Evolutionary conservation across 1,140 invertebrate genomes (phyloP), one percentile per base, ranked within the genome.

Genomic region (Drosophila azteca): DNA sequence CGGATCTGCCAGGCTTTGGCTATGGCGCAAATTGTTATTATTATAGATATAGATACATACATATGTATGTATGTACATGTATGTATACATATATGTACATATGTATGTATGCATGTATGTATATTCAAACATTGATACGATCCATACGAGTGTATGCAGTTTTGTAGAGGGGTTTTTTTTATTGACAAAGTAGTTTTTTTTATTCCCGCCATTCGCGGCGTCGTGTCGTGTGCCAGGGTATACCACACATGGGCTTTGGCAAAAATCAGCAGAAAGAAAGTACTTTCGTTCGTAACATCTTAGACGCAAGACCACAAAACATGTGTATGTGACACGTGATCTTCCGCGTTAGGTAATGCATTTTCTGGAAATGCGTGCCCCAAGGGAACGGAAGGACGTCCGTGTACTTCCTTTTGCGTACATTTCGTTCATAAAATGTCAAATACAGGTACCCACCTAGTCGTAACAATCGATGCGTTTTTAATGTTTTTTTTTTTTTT

Each of bases 181-280:
- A 64, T 77, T 85, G 76, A 73, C 72, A 84, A 84, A 68, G 76
- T 79, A 63, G 66, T 46, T 54, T 43, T 35, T 69, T 49, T 41
- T 26, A 55, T 65, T 29, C 8, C 49, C 31, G 11, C 64, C 50
- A 50, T 44, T 50, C 31, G 17, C 17, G 17, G 17, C 17, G 29
- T 31, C 29, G 3, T 26, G 24, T 31, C 29, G 31, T 3, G 3
- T 35, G 9, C 9, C 31, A 35, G 31, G 31, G 31, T 35, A 35
- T 9, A 3, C 31, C 9, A 9, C 9, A 9, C 31, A 35, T 35
- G 31, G 9, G 3, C 31, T 3, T 1, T 11, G 31, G 3, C 3
- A 26, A 26, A 26, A 5, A 0, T 4, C 24, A 6, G 24, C 5
- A 26, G 24, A 26, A 6, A 24, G 2, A 20, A 20, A 24, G 22